Evolutionary conservation across 2,797 vertebrate genomes (phyloP), one percentile per base, ranked within the genome.

Genomic region (Oryzias dopingdopingensis): DNA sequence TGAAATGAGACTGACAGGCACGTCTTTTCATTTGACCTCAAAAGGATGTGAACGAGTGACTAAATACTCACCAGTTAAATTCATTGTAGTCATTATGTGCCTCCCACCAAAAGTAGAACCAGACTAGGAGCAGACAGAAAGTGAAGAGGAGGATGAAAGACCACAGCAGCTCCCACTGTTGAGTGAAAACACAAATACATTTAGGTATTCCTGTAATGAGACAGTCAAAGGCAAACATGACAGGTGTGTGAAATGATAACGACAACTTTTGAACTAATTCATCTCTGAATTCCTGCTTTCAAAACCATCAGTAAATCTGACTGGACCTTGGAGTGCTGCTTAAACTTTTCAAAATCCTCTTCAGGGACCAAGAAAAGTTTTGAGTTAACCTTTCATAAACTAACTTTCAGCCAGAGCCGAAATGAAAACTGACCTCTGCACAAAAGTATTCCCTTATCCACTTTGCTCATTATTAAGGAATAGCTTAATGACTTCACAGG

Each of bases 31-130:
- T 55, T 43, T 40, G 26, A 61, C 42, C 58, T 16, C 42, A 56
- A 6, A 22, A 18, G 22, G 22, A 43, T 52, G 4, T 16, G 17
- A 1, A 17, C 10, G 17, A 4, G 23, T 4, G 22, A 22, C 18
- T 13, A 22, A 0, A 6, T 60, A 88, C 92, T 91, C 76, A 93
- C 92, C 90, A 91, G 83, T 93, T 92, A 73, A 91, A 93, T 62
- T 92, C 91, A 4, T 74, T 91, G 89, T 92, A 93, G 88, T 92
- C 92, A 5, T 93, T 93, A 72, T 89, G 84, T 0, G 92, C 92
- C 80, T 93, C 91, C 89, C 81, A 90, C 92, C 91, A 93, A 83
- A 93, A 92, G 85, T 92, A 92, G 71, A 90, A 91, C 91, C 91
- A 93, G 69, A 92, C 72, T 54, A 92, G 82, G 49, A 92, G 84